Conservation (phyloP, 2,797 vertebrate genomes). For the Uromys caudimaculatus region DNA sequence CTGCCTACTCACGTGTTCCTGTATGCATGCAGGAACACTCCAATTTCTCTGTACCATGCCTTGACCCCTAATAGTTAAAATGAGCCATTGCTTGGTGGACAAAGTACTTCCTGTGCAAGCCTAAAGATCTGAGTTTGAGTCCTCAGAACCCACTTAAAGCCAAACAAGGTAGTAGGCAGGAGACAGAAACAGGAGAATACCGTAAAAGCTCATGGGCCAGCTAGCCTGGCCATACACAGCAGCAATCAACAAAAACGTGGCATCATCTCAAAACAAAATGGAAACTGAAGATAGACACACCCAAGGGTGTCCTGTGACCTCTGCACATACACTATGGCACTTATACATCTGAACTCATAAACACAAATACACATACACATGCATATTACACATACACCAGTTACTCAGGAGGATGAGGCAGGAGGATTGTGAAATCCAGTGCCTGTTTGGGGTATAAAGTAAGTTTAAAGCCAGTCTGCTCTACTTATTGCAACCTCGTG, state of each 20-base stretch:
- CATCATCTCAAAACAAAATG: background rate
- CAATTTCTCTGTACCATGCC: background rate
- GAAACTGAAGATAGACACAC: background rate
- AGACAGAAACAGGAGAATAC: background rate
- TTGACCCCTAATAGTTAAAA: background rate
- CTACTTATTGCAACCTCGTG: background rate
- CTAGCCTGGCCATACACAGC: background rate
- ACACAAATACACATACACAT: background rate
- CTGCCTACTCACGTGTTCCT: conserved; percentile 27
- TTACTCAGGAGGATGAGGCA: background rate
- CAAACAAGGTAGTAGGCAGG: background rate
- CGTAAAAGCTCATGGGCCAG: background rate
- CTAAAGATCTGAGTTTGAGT: background rate
- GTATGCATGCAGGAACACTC: conserved; percentile 30
- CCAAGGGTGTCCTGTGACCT: background rate
- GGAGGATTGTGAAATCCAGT: background rate
- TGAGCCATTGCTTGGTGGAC: background rate
- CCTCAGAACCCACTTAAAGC: background rate
- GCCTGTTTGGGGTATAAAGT: background rate
- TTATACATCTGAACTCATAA: background rate
- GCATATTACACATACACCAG: background rate
- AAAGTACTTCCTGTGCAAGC: background rate
- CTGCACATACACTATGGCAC: background rate
- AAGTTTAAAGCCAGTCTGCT: background rate
- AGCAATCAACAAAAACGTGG: background rate